phyloP scores from a whole-genome alignment of 2,888 invertebrate genomes.

The Perithous albicinctus region DNA sequence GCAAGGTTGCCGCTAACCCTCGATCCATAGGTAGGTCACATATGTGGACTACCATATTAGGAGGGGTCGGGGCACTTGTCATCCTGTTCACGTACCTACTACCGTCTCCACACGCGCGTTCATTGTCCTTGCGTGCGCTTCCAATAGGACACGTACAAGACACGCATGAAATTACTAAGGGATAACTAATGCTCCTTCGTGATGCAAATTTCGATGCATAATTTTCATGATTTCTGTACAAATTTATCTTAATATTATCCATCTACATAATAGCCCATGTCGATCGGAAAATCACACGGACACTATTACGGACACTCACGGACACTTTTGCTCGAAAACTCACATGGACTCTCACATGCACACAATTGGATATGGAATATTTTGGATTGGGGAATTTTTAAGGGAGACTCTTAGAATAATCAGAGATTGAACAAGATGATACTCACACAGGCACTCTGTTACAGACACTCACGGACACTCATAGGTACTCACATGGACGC shows the following conservation, averaged over 20 bases:
- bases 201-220: not conserved
- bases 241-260: not conserved
- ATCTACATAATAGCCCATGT: not conserved
- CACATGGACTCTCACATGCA: too few relatives aligned
- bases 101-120: constrained; percentile 5
- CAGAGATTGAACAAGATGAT: too few relatives aligned
- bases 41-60: constrained; percentile 44
- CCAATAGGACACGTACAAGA: constrained; percentile 9
- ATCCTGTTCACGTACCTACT: constrained; percentile 25
- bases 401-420: too few relatives aligned
- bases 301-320: too few relatives aligned
- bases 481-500: too few relatives aligned
- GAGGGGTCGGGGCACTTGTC: constrained; percentile 36
- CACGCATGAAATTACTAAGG: constrained; percentile 12
- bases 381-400: too few relatives aligned
- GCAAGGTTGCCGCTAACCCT: constrained; percentile 17
- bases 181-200: not conserved
- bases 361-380: too few relatives aligned
- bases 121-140: constrained; percentile 10
- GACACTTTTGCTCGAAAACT: too few relatives aligned
- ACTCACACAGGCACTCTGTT: too few relatives aligned
- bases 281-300: too few relatives aligned
- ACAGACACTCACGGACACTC: too few relatives aligned
- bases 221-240: not conserved
- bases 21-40: constrained; percentile 51